These are phyloP conservation scores for Daubentonia madagascariensis DNA, from an alignment of 2,113 vertebrate species.

Conservation along the genomic window DNA sequence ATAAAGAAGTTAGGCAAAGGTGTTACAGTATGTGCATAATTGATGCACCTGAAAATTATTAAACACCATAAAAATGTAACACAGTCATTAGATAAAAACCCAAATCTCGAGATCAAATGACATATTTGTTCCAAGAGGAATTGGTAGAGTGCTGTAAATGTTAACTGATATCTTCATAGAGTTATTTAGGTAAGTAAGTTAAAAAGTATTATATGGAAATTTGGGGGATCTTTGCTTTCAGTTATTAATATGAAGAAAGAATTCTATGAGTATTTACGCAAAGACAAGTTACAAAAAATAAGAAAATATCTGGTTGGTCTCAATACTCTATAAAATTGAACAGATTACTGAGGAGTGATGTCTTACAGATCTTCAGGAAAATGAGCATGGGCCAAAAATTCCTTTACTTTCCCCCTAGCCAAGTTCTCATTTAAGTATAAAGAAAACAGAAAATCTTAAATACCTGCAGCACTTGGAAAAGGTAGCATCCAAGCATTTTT, in stretches of 20 bases:
- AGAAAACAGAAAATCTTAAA: background rate
- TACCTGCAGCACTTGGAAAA: background rate
- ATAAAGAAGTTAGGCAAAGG: background rate
- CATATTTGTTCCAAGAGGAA: background rate
- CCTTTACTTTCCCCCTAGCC: fast-evolving
- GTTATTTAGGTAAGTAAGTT: background rate
- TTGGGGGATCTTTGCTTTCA: background rate
- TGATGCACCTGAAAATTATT: background rate
- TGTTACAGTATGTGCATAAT: background rate
- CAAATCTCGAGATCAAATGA: background rate
- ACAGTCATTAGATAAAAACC: background rate
- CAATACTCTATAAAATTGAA: too few relatives aligned
- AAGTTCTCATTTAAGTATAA: background rate
- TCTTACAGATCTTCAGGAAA: background rate
- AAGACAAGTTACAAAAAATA: too few relatives aligned
- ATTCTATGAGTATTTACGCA: too few relatives aligned
- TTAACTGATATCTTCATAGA: background rate
- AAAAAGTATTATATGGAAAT: background rate
- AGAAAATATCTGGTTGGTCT: too few relatives aligned
- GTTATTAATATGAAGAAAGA: too few relatives aligned
- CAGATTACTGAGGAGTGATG: background rate
- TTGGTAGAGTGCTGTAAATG: background rate
- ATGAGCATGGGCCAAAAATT: background rate
- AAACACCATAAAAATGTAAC: background rate
- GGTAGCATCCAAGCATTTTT: background rate